Evolutionary conservation across 2,113 vertebrate species (phyloP).

Genomic region (Nibea coibor): DNA sequence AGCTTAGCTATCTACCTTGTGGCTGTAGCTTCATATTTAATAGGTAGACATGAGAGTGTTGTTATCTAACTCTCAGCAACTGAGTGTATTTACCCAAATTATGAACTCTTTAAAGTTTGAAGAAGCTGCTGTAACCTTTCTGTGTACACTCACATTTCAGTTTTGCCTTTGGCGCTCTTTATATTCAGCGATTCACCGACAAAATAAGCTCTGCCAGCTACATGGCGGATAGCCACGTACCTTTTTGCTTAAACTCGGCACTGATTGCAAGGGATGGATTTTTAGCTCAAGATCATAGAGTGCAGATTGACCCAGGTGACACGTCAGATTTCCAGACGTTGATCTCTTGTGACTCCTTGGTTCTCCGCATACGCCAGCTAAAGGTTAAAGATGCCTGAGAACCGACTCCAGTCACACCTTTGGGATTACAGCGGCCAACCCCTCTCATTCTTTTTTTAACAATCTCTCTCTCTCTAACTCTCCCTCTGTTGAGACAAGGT

Average conservation of each 20-base stretch:
- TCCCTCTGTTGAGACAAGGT: not conserved
- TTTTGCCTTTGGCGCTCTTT: not conserved
- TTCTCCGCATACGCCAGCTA: slow-evolving; percentile 29
- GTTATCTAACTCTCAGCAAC: not conserved
- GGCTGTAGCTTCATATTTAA: not conserved
- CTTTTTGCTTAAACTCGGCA: not conserved
- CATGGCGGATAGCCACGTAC: not conserved
- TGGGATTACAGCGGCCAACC: slow-evolving; percentile 71
- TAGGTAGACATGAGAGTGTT: not conserved
- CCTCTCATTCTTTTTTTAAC: slow-evolving; percentile 40
- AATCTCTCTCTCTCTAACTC: slow-evolving; percentile 6
- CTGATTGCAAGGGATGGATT: not conserved
- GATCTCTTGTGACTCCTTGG: slow-evolving; percentile 58
- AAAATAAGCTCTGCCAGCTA: not conserved
- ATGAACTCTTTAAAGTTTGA: not conserved
- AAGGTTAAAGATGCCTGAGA: slow-evolving; percentile 62
- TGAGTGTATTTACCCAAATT: not conserved
- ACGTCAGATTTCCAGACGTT: slow-evolving; percentile 35
- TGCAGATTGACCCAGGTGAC: slow-evolving; percentile 35
- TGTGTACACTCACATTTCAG: not conserved
- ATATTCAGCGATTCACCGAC: not conserved
- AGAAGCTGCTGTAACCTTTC: not conserved
- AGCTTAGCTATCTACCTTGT: not conserved
- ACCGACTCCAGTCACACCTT: slow-evolving; percentile 69
- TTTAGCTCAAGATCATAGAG: not conserved